Conservation (phyloP, 2,113 vertebrate genomes). For the Chlorocebus sabaeus region DNA sequence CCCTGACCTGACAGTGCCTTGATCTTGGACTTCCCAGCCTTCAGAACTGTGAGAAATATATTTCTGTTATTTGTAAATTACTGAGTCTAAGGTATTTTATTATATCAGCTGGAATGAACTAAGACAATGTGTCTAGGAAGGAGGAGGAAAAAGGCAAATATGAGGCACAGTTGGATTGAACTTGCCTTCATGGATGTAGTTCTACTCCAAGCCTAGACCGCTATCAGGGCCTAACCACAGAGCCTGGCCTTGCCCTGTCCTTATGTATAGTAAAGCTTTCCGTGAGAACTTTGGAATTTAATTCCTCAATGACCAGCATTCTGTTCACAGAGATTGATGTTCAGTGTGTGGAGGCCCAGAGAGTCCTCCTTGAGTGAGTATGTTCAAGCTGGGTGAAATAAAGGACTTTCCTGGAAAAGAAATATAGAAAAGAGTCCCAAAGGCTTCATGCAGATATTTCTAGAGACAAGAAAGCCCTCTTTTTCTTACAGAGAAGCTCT, state of each 20-base stretch:
- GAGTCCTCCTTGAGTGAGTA: background rate
- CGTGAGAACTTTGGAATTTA: background rate
- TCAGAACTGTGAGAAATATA: background rate
- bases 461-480: background rate
- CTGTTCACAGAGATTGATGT: background rate
- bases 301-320: background rate
- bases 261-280: background rate
- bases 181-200: background rate
- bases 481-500: background rate
- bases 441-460: background rate
- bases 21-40: background rate
- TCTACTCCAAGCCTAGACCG: background rate
- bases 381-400: background rate
- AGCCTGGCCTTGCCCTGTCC: background rate
- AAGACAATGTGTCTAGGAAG: background rate
- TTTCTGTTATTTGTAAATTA: background rate
- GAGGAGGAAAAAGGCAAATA: background rate
- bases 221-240: rapidly evolving
- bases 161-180: background rate
- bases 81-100: background rate
- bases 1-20: background rate
- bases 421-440: background rate
- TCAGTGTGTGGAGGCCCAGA: background rate
- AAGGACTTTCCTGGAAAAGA: background rate
- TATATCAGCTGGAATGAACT: background rate